phyloP scores from a whole-genome alignment of 2,797 vertebrate species.

The Numenius phaeopus region DNA sequence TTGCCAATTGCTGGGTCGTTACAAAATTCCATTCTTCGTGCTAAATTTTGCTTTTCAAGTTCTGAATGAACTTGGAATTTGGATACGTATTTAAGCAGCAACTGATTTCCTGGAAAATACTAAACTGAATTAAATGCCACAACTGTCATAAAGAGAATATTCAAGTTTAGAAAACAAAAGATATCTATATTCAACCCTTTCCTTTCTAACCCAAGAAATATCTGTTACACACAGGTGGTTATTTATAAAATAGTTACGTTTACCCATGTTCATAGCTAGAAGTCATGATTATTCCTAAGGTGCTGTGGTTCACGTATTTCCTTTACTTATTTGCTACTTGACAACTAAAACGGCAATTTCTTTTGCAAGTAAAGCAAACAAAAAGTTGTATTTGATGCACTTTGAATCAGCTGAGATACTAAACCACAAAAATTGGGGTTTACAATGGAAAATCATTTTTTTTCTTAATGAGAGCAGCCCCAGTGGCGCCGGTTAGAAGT shows the following conservation, averaged over 20 bases:
- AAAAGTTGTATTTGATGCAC: not conserved
- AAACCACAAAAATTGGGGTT: not conserved
- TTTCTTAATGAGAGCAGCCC: not conserved
- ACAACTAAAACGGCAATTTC: not conserved
- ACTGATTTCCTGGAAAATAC: conserved; percentile 33
- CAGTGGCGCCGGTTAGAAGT: not conserved
- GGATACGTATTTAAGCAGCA: conserved; percentile 1
- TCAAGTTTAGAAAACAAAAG: conserved; percentile 1
- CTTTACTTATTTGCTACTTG: not conserved
- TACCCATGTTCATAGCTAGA: not conserved
- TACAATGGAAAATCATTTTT: conserved; percentile 48
- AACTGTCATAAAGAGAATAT: conserved; percentile 2
- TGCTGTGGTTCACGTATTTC: not conserved
- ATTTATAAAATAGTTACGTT: conserved; percentile 10
- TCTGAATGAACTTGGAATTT: conserved; percentile 47
- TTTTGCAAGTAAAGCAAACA: not conserved
- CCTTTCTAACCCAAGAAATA: not conserved
- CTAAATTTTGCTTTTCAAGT: conserved; percentile 49
- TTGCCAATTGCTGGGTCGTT: conserved; percentile 1
- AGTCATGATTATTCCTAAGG: not conserved
- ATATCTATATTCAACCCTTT: not conserved
- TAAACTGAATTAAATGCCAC: not conserved
- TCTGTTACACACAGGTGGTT: not conserved
- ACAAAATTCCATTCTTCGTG: conserved; percentile 5
- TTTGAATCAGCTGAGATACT: conserved; percentile 16